These are phyloP conservation scores for Lasioglossum marginatum DNA, from an alignment of 2,888 invertebrate species.

Conservation along the genomic window DNA sequence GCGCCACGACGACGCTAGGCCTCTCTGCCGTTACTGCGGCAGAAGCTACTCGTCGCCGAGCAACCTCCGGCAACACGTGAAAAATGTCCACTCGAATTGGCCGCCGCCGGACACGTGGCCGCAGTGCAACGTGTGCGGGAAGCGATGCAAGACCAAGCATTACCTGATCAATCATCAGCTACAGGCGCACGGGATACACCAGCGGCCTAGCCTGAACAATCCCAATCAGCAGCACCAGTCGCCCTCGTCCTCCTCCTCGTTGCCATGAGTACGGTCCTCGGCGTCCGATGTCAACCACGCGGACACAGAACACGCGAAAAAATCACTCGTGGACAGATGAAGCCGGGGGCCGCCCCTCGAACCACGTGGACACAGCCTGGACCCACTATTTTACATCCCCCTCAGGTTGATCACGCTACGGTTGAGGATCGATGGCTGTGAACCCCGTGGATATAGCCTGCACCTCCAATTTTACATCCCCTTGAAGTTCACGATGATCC, in stretches of 20 bases:
- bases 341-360: constrained; percentile 38
- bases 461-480: neutral
- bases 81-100: constrained; percentile 90
- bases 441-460: neutral
- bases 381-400: neutral
- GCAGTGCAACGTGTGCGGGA: constrained; percentile 90
- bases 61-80: constrained; percentile 91
- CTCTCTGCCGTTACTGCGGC: constrained; percentile 90
- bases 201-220: constrained; percentile 86
- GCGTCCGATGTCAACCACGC: constrained; percentile 47
- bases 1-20: constrained; percentile 85
- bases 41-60: constrained; percentile 90
- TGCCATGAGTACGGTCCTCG: constrained; percentile 75
- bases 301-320: constrained; percentile 24
- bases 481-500: neutral
- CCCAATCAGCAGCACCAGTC: constrained; percentile 75
- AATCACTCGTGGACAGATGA: constrained; percentile 57
- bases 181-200: constrained; percentile 91
- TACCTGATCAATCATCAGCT: constrained; percentile 91
- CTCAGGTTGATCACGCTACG: neutral
- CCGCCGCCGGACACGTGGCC: constrained; percentile 90
- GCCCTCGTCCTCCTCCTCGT: constrained; percentile 70
- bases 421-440: constrained; percentile 1
- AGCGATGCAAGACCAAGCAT: constrained; percentile 91
- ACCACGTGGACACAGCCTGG: constrained; percentile 30